Percentiles rank a stretch among this genome's conserved stretches.
These are phyloP conservation scores for Nebria brevicollis DNA, from an alignment of 2,888 invertebrate genomes.

Conservation along the genomic window DNA sequence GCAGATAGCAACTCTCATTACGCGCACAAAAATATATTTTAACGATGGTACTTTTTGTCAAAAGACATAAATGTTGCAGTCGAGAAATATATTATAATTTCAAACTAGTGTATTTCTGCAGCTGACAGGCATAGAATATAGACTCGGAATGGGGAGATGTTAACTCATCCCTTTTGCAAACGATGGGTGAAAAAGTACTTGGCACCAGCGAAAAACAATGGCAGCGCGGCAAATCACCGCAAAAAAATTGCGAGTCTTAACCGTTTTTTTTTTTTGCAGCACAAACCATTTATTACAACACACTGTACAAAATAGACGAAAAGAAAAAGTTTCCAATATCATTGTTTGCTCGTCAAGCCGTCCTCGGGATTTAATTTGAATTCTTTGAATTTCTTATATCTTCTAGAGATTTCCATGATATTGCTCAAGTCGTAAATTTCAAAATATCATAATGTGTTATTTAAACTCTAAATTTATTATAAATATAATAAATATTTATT, in stretches of 20 bases:
- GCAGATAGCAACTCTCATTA: slow-evolving; percentile 5
- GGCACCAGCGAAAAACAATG: background rate
- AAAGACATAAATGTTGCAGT: background rate
- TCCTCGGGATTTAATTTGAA: background rate
- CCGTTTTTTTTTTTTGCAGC: background rate
- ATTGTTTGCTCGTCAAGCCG: background rate
- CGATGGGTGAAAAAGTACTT: background rate
- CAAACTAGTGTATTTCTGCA: background rate
- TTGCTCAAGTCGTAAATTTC: too few relatives aligned
- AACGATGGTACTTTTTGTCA: slow-evolving; percentile 3
- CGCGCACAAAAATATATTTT: slow-evolving; percentile 14
- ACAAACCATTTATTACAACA: background rate
- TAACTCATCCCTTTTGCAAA: background rate
- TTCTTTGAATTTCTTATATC: background rate
- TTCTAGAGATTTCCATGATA: background rate
- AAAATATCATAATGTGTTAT: too few relatives aligned
- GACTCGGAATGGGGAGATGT: background rate
- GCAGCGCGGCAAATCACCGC: background rate
- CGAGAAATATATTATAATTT: background rate
- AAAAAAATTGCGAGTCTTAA: background rate
- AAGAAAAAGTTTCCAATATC: background rate
- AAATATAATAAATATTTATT: too few relatives aligned
- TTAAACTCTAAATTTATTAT: too few relatives aligned
- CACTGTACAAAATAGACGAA: background rate
- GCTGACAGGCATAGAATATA: background rate